Evolutionary conservation across 2,113 vertebrate species (phyloP).

Genomic region (Micronisus gabar): DNA sequence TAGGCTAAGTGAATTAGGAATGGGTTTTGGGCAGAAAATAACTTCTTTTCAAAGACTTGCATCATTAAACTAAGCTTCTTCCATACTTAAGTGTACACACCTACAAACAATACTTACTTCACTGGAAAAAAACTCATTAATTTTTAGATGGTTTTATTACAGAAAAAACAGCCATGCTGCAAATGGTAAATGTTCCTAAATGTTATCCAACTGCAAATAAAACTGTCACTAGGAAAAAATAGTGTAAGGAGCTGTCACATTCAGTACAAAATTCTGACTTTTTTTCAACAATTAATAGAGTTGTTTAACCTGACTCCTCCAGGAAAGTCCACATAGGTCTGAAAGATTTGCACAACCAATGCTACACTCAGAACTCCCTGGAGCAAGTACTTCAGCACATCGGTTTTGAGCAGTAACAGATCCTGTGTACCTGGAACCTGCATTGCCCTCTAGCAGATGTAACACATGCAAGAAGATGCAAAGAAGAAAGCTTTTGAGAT

Average conservation of each 20-base stretch:
- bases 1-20: background rate
- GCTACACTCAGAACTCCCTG: background rate
- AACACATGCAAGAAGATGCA: background rate
- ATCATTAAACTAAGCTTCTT: background rate
- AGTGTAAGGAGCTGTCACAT: background rate
- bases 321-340: background rate
- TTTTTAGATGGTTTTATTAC: background rate
- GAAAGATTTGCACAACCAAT: background rate
- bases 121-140: background rate
- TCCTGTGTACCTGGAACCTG: background rate
- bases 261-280: background rate
- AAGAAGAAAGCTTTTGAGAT: background rate
- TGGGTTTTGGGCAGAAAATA: background rate
- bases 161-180: background rate
- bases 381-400: background rate
- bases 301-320: background rate
- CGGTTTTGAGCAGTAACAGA: background rate
- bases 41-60: background rate
- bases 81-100: background rate
- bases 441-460: background rate
- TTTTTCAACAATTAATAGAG: background rate
- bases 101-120: background rate
- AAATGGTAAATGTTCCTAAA: background rate
- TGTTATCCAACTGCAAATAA: background rate
- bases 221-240: background rate